phyloP scores from a whole-genome alignment of 2,113 vertebrate species.

The Ranitomeya imitator region DNA sequence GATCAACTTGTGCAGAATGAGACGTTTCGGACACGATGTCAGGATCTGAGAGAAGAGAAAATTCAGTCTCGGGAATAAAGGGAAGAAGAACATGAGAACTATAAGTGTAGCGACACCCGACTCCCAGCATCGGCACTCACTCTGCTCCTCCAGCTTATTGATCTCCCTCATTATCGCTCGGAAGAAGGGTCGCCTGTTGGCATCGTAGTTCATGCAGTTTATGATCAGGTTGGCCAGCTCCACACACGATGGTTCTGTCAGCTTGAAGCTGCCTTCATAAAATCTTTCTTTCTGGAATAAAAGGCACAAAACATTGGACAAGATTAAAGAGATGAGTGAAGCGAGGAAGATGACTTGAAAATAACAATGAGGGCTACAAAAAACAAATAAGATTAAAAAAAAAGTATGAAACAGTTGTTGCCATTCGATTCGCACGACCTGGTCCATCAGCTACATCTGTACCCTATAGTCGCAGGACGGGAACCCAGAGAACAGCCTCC shows the following conservation, averaged over 20 bases:
- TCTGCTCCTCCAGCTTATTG: slow-evolving; percentile 86
- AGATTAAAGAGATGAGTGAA: background rate
- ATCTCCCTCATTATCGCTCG: slow-evolving; percentile 96
- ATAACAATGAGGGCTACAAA: too few relatives aligned
- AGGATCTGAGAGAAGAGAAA: slow-evolving; percentile 67
- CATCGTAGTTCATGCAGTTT: slow-evolving; percentile 96
- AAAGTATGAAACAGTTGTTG: background rate
- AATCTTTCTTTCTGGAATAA: slow-evolving; percentile 90
- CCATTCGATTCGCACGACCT: too few relatives aligned
- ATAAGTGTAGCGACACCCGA: background rate
- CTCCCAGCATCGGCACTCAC: slow-evolving; percentile 69
- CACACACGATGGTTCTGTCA: slow-evolving; percentile 86
- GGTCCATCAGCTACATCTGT: too few relatives aligned
- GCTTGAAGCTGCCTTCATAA: slow-evolving; percentile 83
- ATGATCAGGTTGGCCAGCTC: slow-evolving; percentile 95
- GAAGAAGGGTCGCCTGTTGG: slow-evolving; percentile 94
- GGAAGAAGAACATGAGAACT: too few relatives aligned
- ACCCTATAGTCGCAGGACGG: too few relatives aligned
- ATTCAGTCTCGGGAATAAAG: too few relatives aligned
- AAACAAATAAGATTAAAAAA: too few relatives aligned
- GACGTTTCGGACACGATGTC: slow-evolving; percentile 79
- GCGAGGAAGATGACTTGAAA: background rate
- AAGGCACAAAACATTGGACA: background rate
- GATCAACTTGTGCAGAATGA: slow-evolving; percentile 81
- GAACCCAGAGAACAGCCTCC: too few relatives aligned